phyloP scores from a whole-genome alignment of 2,113 vertebrate genomes.

The Sylvietta virens region DNA sequence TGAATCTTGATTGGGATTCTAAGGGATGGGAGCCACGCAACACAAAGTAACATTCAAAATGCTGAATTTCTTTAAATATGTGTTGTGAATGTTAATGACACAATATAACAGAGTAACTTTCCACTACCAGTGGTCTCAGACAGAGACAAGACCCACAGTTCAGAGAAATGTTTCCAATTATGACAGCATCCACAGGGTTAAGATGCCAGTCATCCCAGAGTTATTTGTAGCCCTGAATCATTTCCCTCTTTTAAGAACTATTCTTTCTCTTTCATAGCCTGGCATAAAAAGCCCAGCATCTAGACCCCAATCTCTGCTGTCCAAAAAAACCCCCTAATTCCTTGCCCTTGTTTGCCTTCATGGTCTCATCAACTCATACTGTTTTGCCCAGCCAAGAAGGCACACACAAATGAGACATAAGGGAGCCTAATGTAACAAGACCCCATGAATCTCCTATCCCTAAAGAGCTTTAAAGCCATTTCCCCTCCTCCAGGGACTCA shows the following conservation, averaged over 20 bases:
- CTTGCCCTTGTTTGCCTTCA: background rate
- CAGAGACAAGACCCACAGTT: background rate
- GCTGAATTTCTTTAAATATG: background rate
- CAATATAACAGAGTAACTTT: background rate
- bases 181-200: background rate
- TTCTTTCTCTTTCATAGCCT: background rate
- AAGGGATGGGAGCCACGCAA: background rate
- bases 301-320: background rate
- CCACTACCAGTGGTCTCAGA: background rate
- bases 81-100: background rate
- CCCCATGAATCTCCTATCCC: background rate
- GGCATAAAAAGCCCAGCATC: background rate
- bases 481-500: slow-evolving; percentile 22
- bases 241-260: background rate
- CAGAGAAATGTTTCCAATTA: background rate
- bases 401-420: background rate
- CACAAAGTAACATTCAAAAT: background rate
- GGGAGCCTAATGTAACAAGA: background rate
- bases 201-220: background rate
- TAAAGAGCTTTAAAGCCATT: slow-evolving; percentile 22
- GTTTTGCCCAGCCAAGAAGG: background rate
- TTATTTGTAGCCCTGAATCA: background rate
- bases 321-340: background rate
- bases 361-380: background rate
- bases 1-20: background rate